Conservation (phyloP, 2,113 vertebrate genomes). For the Cygnus buccinator region DNA sequence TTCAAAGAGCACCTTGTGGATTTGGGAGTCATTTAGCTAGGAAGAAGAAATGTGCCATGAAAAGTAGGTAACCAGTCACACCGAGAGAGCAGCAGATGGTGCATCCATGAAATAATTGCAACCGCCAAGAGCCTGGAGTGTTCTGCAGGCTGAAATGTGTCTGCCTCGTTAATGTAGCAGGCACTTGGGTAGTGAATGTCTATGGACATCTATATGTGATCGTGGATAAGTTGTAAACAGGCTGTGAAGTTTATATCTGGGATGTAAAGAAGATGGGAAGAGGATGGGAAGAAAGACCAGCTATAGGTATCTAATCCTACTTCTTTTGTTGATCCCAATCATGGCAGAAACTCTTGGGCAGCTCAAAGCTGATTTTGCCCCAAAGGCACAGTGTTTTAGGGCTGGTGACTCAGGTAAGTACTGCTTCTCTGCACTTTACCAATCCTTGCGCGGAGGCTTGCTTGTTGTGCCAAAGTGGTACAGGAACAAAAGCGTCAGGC, state of each 20-base stretch:
- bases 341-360: not conserved
- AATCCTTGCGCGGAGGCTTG: not conserved
- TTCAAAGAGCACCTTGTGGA: conserved; percentile 13
- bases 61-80: conserved; percentile 25
- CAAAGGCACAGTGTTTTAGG: not conserved
- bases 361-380: not conserved
- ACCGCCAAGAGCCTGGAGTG: not conserved
- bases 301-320: not conserved
- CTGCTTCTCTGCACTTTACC: not conserved
- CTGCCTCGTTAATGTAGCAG: conserved; percentile 36
- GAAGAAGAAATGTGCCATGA: conserved; percentile 52
- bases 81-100: conserved; percentile 47
- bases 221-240: not conserved
- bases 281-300: not conserved
- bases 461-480: rapidly evolving
- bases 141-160: conserved; percentile 27
- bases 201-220: not conserved
- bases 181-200: not conserved
- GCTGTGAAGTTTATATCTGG: not conserved
- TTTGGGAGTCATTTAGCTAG: conserved; percentile 34
- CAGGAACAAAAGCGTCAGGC: not conserved
- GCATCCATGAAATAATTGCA: not conserved
- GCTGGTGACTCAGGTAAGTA: not conserved
- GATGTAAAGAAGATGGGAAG: not conserved
- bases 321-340: not conserved